A percentile compares a stretch with the other conserved stretches of the same genome.
Conservation (phyloP, 2,797 vertebrate species). For the Phaenicophaeus curvirostris region DNA sequence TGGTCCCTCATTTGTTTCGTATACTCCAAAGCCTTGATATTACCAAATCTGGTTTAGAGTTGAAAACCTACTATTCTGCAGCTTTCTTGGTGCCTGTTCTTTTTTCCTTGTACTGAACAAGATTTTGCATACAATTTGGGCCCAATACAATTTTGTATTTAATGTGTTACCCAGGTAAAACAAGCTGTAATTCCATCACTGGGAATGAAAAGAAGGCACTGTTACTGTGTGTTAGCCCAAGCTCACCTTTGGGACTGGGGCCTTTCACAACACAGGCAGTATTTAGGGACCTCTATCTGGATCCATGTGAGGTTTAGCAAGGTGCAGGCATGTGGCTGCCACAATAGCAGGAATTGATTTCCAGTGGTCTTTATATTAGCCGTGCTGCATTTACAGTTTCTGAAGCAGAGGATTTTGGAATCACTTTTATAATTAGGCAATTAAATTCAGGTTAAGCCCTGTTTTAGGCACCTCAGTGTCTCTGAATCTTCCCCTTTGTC, state of each 20-base stretch:
- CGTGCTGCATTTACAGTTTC: neutral
- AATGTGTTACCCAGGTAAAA: neutral
- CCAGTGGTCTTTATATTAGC: neutral
- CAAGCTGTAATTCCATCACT: neutral
- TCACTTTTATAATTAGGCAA: slow-evolving; percentile 30
- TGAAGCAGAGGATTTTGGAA: slow-evolving; percentile 10
- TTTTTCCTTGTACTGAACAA: neutral
- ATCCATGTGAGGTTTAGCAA: neutral
- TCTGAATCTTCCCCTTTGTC: slow-evolving; percentile 29
- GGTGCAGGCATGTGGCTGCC: neutral
- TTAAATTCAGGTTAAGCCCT: slow-evolving; percentile 43
- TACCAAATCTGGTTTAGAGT: neutral
- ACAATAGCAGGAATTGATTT: neutral
- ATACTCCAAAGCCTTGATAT: neutral
- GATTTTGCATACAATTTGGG: accelerated
- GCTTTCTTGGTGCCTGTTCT: neutral
- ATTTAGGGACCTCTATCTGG: neutral
- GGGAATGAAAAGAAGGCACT: neutral
- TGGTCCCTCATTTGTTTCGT: neutral
- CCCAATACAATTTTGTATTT: neutral
- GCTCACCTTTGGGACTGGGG: neutral
- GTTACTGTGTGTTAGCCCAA: neutral
- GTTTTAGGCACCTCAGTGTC: neutral
- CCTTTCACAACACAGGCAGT: accelerated
- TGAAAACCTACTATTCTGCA: neutral